Percentiles rank a stretch among this genome's conserved stretches.
Evolutionary conservation across 2,797 vertebrate genomes (phyloP).

Genomic region (Spondyliosoma cantharus): DNA sequence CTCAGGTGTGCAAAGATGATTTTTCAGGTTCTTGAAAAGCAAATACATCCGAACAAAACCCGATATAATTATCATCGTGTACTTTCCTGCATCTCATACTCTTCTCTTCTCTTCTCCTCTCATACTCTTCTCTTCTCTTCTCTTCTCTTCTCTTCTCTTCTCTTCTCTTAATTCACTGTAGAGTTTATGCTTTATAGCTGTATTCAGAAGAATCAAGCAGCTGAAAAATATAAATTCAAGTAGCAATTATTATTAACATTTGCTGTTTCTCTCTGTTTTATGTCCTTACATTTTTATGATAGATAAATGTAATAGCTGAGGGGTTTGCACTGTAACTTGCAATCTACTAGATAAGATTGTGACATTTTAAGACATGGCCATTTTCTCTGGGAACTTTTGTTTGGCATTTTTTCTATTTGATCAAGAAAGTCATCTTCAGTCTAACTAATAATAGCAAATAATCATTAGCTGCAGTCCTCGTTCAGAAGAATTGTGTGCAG

Average conservation of each 20-base stretch:
- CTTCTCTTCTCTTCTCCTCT: not conserved
- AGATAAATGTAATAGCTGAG: not conserved
- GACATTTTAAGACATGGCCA: not conserved
- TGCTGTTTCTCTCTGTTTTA: not conserved
- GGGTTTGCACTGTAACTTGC: not conserved
- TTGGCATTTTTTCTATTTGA: not conserved
- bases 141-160: not conserved
- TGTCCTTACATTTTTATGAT: too few species aligned
- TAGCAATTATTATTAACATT: not conserved
- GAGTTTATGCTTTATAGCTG: too few species aligned
- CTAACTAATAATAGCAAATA: not conserved
- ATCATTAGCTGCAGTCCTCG: not conserved
- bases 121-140: not conserved
- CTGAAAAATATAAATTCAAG: not conserved
- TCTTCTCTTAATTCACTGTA: too few species aligned
- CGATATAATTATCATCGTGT: too few species aligned
- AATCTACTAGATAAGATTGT: not conserved
- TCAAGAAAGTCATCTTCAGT: not conserved
- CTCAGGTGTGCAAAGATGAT: constrained; percentile 32
- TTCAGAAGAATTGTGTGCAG: not conserved
- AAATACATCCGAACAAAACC: not conserved
- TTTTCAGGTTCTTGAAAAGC: not conserved
- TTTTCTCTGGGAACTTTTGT: not conserved
- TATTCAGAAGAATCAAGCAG: not conserved
- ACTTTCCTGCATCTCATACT: too few species aligned